Evolutionary conservation across 2,888 invertebrate species (phyloP).

Genomic region (Crepidodera aurea): DNA sequence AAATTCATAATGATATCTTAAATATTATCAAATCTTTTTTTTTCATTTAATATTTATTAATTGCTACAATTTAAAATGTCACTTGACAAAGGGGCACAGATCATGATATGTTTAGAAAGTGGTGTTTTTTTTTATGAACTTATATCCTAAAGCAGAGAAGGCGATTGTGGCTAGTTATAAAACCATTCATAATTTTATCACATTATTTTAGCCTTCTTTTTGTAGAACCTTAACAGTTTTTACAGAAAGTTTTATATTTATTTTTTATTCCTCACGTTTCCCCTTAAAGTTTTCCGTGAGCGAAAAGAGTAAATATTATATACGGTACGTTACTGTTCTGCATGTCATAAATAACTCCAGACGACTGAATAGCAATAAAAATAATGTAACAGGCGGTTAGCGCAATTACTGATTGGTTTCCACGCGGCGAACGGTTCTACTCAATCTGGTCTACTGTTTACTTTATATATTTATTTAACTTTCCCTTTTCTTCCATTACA

Average conservation of each 20-base stretch:
- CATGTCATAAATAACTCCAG: no score
- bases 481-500: no score
- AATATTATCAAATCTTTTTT: conserved; percentile 63
- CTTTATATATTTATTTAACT: no score
- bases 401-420: no score
- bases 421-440: no score
- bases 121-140: conserved; percentile 68
- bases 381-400: no score
- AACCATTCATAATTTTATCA: conserved; percentile 61
- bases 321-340: no score
- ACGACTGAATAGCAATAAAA: no score
- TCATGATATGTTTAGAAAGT: conserved; percentile 82
- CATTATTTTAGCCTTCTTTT: conserved; percentile 53
- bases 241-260: not conserved
- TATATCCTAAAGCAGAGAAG: conserved; percentile 66
- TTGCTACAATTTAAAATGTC: conserved; percentile 65
- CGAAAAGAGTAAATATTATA: no score
- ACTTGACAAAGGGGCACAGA: conserved; percentile 78
- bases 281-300: no score
- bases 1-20: conserved; percentile 60
- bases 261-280: not conserved
- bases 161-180: conserved; percentile 64
- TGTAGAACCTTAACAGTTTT: conserved; percentile 38
- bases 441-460: no score
- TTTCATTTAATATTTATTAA: conserved; percentile 59